Percentiles rank a stretch among this genome's conserved stretches.
Conservation (phyloP, 2,797 vertebrate genomes). For the Buphagus erythrorhynchus region DNA sequence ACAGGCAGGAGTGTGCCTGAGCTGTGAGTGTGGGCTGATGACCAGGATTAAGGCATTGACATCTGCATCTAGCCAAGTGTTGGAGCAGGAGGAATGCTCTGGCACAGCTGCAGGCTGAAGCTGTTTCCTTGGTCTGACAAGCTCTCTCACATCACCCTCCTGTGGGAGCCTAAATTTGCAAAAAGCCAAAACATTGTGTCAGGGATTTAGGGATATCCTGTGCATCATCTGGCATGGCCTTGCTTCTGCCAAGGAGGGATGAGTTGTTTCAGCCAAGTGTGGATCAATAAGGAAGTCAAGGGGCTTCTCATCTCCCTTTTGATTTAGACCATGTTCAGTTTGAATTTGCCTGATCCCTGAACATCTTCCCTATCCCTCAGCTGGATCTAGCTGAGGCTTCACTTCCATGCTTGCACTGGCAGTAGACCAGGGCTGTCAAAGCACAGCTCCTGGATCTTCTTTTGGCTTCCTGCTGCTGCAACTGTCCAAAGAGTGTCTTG, state of each 20-base stretch:
- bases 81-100: neutral
- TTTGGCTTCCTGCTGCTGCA: neutral
- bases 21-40: slow-evolving; percentile 21
- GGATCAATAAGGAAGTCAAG: neutral
- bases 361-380: neutral
- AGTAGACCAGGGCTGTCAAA: neutral
- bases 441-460: neutral
- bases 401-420: neutral
- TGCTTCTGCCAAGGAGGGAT: neutral
- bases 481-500: neutral
- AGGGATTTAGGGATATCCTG: neutral
- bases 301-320: neutral
- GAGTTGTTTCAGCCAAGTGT: neutral
- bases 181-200: neutral
- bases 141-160: neutral
- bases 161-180: neutral
- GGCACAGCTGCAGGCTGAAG: neutral
- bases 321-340: neutral
- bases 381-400: neutral
- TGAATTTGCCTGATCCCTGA: neutral
- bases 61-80: neutral
- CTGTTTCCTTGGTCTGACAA: neutral
- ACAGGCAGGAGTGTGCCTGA: neutral
- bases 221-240: neutral
- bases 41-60: neutral